Base-by-base conservation (phyloP, 2,888 invertebrate genomes). In the Brenthis daphne region DNA sequence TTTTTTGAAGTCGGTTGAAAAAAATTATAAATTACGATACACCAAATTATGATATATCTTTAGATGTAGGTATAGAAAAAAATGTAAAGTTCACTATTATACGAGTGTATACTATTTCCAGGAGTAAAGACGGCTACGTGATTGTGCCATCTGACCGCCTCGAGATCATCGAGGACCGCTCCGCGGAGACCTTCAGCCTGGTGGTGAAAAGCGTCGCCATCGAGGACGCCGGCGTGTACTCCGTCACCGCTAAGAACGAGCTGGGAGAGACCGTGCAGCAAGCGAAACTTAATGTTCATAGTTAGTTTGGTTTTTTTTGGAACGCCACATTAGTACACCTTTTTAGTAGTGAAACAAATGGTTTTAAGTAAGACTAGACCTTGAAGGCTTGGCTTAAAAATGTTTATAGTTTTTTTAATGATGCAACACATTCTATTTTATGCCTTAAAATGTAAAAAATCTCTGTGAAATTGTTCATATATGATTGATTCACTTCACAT, bases 211-310 rank as follows among this genome's bases (percentile, higher is more conserved):
- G 95, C 43, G 94, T 96, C 0, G 92, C 94, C 37, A 87, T 96
- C 37, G 94, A 94, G 2, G 98, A 98, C 80, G 96, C 94, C 16
- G 98, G 97, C 0, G 93, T 94, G 1, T 98, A 98, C 83, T 95
- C 95, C 1, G 93, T 98, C 54, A 94, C 94, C 0, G 98, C 97
- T 8, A 95, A 94, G 67, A 98, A 98, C 82, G 95, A 95, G 73
- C 92, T 96, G 72, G 98, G 97, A 0, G 96, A 96, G 80, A 93
- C 95, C 2, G 92, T 93, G 29, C 94, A 94, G 54, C 94, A 96
- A 76, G 96, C 96, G 16, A 94, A 93, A 72, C 93, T 98, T 29
- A 94, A 94, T 72, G 94, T 97, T 20, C 95, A 96, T 77, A 96
- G 97, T 97, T 89, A 94, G 92, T 83, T 37, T 20, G 5, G 13